These are phyloP conservation scores for Mycalesis mineus DNA, from an alignment of 2,888 invertebrate genomes.

Conservation along the genomic window DNA sequence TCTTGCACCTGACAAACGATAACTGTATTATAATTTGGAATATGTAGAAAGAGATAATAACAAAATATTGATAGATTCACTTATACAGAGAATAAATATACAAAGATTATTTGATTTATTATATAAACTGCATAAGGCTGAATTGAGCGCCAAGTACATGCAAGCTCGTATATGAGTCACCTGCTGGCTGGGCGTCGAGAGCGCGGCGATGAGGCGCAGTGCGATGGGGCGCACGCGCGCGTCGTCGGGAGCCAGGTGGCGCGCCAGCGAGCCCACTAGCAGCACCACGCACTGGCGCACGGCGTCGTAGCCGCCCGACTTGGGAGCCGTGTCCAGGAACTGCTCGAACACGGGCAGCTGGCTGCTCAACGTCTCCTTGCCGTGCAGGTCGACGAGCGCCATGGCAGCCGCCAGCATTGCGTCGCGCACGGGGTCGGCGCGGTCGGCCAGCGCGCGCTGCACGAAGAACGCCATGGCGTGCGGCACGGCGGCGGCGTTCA, in stretches of 20 bases:
- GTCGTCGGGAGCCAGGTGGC: conserved; percentile 95
- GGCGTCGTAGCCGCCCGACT: conserved; percentile 92
- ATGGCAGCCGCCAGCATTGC: conserved; percentile 97
- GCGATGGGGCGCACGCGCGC: conserved; percentile 96
- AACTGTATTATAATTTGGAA: too few species aligned
- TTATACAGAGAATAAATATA: too few species aligned
- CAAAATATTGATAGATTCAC: too few species aligned
- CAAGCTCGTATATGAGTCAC: conserved; percentile 52
- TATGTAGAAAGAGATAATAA: too few species aligned
- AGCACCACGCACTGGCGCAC: conserved; percentile 98
- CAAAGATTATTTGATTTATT: too few species aligned
- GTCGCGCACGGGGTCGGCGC: conserved; percentile 87
- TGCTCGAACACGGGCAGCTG: conserved; percentile 95
- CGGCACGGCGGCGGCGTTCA: conserved; percentile 83
- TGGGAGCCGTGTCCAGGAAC: conserved; percentile 95
- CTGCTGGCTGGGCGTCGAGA: conserved; percentile 98
- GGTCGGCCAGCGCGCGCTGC: conserved; percentile 90
- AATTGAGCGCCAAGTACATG: too few species aligned
- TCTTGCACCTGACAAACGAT: conserved; percentile 88
- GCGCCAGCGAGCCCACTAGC: conserved; percentile 97
- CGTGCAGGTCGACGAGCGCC: conserved; percentile 93
- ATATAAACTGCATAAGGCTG: too few species aligned
- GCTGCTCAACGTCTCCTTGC: conserved; percentile 82
- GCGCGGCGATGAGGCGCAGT: conserved; percentile 90
- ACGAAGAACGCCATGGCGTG: conserved; percentile 90